A percentile compares a stretch with the other conserved stretches of the same genome.
phyloP scores from a whole-genome alignment of 2,113 vertebrate species.

The Rostratula benghalensis region DNA sequence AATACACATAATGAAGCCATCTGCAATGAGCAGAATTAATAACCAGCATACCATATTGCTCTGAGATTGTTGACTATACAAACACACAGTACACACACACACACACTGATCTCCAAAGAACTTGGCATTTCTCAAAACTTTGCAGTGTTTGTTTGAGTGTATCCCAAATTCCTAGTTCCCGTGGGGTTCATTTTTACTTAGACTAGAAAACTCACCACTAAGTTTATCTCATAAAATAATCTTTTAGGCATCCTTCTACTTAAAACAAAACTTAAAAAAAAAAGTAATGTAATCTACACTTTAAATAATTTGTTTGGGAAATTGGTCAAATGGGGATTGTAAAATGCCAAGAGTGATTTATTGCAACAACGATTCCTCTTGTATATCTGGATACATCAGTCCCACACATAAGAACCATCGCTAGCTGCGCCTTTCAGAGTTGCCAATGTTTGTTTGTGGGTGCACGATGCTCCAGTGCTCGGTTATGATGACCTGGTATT shows the following conservation, averaged over 20 bases:
- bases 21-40: slow-evolving; percentile 68
- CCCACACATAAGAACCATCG: neutral
- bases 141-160: slow-evolving; percentile 43
- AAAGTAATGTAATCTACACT: neutral
- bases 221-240: slow-evolving; percentile 13
- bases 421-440: neutral
- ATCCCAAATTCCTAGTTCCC: slow-evolving; percentile 49
- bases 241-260: neutral
- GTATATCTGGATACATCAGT: neutral
- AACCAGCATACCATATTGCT: slow-evolving; percentile 72
- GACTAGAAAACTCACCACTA: slow-evolving; percentile 35
- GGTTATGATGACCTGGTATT: slow-evolving; percentile 27
- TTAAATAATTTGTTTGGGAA: slow-evolving; percentile 24
- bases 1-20: slow-evolving; percentile 68
- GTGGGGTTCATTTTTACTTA: slow-evolving; percentile 29
- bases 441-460: neutral
- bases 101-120: slow-evolving; percentile 1
- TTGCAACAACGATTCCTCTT: neutral
- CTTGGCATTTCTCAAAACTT: slow-evolving; percentile 42
- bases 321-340: neutral
- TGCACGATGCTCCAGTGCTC: neutral
- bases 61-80: slow-evolving; percentile 65
- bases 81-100: slow-evolving; percentile 6
- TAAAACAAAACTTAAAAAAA: neutral
- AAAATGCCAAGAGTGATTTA: neutral